Conservation (phyloP, 2,888 invertebrate genomes). For the Microdon myrmicae region DNA sequence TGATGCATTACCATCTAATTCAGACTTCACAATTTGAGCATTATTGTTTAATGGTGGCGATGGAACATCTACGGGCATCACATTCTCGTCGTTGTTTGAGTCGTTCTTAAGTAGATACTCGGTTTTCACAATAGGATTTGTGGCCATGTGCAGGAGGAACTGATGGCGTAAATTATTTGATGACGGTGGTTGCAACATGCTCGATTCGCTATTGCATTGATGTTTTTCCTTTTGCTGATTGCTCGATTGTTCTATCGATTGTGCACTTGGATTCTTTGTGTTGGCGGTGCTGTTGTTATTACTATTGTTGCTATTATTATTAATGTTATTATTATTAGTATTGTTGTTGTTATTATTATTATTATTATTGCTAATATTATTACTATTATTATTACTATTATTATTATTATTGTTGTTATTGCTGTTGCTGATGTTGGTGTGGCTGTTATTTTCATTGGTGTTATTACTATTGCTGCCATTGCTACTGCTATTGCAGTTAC, state of each 20-base stretch:
- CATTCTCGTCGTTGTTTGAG: slow-evolving; percentile 51
- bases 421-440: slow-evolving; percentile 21
- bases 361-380: slow-evolving; percentile 57
- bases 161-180: slow-evolving; percentile 62
- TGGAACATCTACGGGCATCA: slow-evolving; percentile 29
- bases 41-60: slow-evolving; percentile 54
- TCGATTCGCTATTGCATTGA: slow-evolving; percentile 30
- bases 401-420: slow-evolving; percentile 36
- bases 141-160: slow-evolving; percentile 63
- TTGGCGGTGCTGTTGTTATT: slow-evolving; percentile 21
- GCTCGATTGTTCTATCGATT: too few relatives aligned
- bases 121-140: slow-evolving; percentile 57
- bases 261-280: slow-evolving; percentile 55
- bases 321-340: slow-evolving; percentile 5
- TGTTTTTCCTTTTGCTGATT: slow-evolving; percentile 17
- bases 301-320: slow-evolving; percentile 19
- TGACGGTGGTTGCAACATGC: slow-evolving; percentile 56
- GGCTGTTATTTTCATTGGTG: slow-evolving; percentile 35
- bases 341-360: slow-evolving; percentile 37
- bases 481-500: slow-evolving; percentile 32
- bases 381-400: slow-evolving; percentile 56
- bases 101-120: slow-evolving; percentile 47
- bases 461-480: slow-evolving; percentile 23
- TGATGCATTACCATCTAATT: slow-evolving; percentile 41
- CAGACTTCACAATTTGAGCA: slow-evolving; percentile 51